A percentile compares a stretch with the other conserved stretches of the same genome.
Evolutionary conservation across 2,888 invertebrate genomes (phyloP).

Genomic region (Ichneumoninae sp.): DNA sequence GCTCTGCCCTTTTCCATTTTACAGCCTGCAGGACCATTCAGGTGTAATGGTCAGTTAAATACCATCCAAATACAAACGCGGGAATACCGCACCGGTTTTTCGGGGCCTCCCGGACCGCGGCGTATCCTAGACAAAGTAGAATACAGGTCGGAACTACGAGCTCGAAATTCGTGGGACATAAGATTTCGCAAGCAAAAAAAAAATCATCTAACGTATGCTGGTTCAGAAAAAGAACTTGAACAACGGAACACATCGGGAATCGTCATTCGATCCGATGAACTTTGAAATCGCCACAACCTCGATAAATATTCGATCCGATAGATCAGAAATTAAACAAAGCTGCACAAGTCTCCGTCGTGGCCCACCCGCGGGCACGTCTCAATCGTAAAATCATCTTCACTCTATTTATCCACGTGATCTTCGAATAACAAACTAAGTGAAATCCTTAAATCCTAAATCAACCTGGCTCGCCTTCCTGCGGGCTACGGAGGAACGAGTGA

Average conservation of each 20-base stretch:
- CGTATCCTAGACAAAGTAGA: constrained; percentile 30
- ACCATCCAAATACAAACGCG: constrained; percentile 79
- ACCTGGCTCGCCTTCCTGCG: constrained; percentile 71
- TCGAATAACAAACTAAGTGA: constrained; percentile 79
- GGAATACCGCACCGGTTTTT: constrained; percentile 74
- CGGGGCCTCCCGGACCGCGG: constrained; percentile 25
- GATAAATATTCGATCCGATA: not conserved
- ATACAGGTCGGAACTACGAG: constrained; percentile 42
- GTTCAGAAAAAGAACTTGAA: not conserved
- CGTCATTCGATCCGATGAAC: not conserved
- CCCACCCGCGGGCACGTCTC: constrained; percentile 72
- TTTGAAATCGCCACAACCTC: not conserved
- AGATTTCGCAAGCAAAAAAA: constrained; percentile 37
- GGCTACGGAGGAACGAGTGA: constrained; percentile 25
- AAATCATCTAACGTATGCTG: constrained; percentile 15
- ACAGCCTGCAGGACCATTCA: constrained; percentile 77
- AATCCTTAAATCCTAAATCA: constrained; percentile 84
- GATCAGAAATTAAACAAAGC: not conserved
- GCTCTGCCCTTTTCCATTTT: constrained; percentile 80
- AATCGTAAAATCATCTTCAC: constrained; percentile 79
- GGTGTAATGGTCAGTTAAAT: constrained; percentile 84
- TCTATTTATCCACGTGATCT: constrained; percentile 82
- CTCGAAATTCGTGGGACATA: constrained; percentile 30
- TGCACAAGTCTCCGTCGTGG: constrained; percentile 2
- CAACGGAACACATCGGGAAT: not conserved